A percentile compares a stretch with the other conserved stretches of the same genome.
Conservation (phyloP, 2,113 vertebrate genomes). For the Ophiodon elongatus region DNA sequence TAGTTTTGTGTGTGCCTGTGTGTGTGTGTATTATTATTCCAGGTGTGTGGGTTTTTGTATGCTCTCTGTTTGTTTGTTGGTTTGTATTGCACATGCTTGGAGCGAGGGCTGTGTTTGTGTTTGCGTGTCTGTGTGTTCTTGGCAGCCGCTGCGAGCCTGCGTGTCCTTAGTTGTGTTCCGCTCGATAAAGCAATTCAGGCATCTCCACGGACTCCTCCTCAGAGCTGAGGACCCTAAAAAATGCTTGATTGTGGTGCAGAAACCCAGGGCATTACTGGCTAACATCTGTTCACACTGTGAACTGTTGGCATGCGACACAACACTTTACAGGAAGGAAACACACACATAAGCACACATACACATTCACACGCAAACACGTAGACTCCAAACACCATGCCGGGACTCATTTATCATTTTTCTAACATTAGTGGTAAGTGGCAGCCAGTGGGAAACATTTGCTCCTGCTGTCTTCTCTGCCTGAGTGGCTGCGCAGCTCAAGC, state of each 20-base stretch:
- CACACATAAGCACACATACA: slow-evolving; percentile 36
- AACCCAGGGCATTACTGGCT: slow-evolving; percentile 70
- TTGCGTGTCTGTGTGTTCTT: slow-evolving; percentile 56
- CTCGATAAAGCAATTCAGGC: slow-evolving; percentile 73
- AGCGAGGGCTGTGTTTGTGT: slow-evolving; percentile 36
- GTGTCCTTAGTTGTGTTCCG: slow-evolving; percentile 66
- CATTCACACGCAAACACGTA: slow-evolving; percentile 37
- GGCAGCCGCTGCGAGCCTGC: slow-evolving; percentile 51
- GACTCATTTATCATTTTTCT: slow-evolving; percentile 75
- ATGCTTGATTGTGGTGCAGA: slow-evolving; percentile 69
- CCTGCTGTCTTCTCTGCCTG: slow-evolving; percentile 64
- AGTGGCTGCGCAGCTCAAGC: slow-evolving; percentile 48
- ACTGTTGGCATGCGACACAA: slow-evolving; percentile 72
- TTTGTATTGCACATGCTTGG: slow-evolving; percentile 39
- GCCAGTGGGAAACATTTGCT: slow-evolving; percentile 66
- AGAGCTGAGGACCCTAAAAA: slow-evolving; percentile 78
- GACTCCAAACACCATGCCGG: slow-evolving; percentile 45
- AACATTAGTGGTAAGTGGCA: slow-evolving; percentile 76
- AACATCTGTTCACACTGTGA: slow-evolving; percentile 87
- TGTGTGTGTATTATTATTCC: slow-evolving; percentile 29
- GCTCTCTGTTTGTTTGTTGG: slow-evolving; percentile 7
- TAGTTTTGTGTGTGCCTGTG: slow-evolving; percentile 26
- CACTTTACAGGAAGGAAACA: slow-evolving; percentile 54
- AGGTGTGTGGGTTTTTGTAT: slow-evolving; percentile 19
- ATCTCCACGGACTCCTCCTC: slow-evolving; percentile 69